Evolutionary conservation across 2,888 invertebrate species (phyloP).

Genomic region (Epinotia ramella): DNA sequence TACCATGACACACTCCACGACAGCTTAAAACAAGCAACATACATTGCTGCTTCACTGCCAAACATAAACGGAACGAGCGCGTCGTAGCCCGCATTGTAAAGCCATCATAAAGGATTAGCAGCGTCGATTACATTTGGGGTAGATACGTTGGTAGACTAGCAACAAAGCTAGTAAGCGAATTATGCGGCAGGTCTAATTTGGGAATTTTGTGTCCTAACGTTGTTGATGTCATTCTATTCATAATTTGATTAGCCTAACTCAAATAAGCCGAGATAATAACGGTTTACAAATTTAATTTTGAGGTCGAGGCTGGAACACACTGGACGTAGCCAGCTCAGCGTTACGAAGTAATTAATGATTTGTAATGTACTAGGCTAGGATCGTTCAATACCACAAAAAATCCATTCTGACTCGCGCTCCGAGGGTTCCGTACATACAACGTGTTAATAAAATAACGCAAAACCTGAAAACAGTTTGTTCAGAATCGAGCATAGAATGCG

Average conservation of each 20-base stretch:
- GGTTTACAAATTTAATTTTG: conserved; percentile 5
- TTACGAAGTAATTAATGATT: background rate
- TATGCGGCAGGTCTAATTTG: conserved; percentile 36
- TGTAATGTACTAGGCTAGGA: too few relatives aligned
- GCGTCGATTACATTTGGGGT: background rate
- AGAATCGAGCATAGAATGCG: too few relatives aligned
- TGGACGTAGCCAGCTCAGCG: background rate
- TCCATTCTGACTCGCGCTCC: too few relatives aligned
- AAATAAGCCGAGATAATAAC: background rate
- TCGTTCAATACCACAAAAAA: too few relatives aligned
- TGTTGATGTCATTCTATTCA: conserved; percentile 35
- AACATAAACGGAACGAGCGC: background rate
- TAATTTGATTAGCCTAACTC: conserved; percentile 14
- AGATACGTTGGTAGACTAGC: conserved; percentile 9
- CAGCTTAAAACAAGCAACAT: conserved; percentile 3
- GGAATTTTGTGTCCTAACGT: conserved; percentile 40
- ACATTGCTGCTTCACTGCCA: conserved; percentile 9
- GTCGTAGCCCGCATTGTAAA: conserved; percentile 3
- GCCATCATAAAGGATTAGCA: background rate
- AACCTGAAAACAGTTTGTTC: too few relatives aligned
- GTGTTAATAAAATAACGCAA: too few relatives aligned
- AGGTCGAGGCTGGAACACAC: background rate
- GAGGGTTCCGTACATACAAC: too few relatives aligned
- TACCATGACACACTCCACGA: conserved; percentile 33
- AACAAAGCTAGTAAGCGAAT: conserved; percentile 36